Conservation (phyloP, 2,113 vertebrate genomes). For the Atherinomorus stipes region DNA sequence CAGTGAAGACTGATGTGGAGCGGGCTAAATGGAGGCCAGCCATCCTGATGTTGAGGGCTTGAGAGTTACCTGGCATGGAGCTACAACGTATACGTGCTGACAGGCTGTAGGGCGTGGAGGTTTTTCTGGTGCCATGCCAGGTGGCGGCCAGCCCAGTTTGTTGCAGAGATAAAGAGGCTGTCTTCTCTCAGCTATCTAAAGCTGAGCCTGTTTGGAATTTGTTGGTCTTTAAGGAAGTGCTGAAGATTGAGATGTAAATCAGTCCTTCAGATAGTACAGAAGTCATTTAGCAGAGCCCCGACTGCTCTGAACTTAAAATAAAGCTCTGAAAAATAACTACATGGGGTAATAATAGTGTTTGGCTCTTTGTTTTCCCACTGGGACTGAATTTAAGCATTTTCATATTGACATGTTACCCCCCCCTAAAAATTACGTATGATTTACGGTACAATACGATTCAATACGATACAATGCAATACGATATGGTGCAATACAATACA, state of each 20-base stretch:
- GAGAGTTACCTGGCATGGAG: conserved; percentile 46
- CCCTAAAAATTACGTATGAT: no score
- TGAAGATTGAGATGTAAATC: conserved; percentile 40
- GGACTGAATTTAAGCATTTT: no score
- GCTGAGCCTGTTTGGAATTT: conserved; percentile 16
- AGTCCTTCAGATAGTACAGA: not conserved
- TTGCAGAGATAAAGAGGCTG: conserved; percentile 61
- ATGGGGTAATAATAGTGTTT: no score
- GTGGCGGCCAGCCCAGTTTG: conserved; percentile 50
- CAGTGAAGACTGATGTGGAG: conserved; percentile 32
- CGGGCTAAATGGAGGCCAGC: conserved; percentile 36
- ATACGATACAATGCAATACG: no score
- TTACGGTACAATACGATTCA: no score
- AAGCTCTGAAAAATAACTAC: no score
- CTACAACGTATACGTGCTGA: conserved; percentile 31
- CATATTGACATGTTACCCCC: no score
- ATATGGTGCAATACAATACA: no score
- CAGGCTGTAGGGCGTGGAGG: conserved; percentile 37
- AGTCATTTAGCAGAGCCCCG: conserved; percentile 23
- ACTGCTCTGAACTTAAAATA: no score
- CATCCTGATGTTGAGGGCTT: conserved; percentile 25
- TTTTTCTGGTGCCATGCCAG: conserved; percentile 40
- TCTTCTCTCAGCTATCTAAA: conserved; percentile 21
- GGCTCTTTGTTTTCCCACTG: no score
- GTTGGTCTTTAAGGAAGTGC: conserved; percentile 39